These are phyloP conservation scores for Andrena bucephala DNA, from an alignment of 2,888 invertebrate species.

Conservation along the genomic window DNA sequence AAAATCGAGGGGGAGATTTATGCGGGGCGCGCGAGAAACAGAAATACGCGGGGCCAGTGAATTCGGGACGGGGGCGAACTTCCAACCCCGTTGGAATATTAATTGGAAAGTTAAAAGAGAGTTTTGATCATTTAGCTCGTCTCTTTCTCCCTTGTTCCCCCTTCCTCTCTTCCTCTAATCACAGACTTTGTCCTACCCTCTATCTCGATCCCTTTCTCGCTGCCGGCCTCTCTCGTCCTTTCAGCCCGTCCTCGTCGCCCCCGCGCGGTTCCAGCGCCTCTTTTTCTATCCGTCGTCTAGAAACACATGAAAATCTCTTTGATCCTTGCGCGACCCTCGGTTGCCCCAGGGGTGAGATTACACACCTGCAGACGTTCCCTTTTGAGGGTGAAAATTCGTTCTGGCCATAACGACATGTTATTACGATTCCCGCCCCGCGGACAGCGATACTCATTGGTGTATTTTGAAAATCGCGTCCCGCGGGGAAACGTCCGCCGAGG, in stretches of 20 bases:
- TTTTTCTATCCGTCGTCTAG: conserved; percentile 37
- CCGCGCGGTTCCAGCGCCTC: background rate
- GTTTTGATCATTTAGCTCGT: conserved; percentile 62
- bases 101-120: conserved; percentile 79
- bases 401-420: conserved; percentile 66
- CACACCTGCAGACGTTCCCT: conserved; percentile 64
- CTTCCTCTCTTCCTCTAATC: conserved; percentile 25
- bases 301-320: conserved; percentile 62
- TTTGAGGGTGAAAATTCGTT: conserved; percentile 67
- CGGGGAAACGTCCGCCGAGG: background rate
- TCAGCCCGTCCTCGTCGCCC: too few relatives aligned
- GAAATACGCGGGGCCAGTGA: conserved; percentile 37
- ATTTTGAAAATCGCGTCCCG: conserved; percentile 40
- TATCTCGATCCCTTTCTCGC: conserved; percentile 7
- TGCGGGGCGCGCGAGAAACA: conserved; percentile 64
- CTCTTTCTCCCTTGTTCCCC: background rate
- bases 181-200: conserved; percentile 22
- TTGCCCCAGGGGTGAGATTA: conserved; percentile 60
- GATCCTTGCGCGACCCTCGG: conserved; percentile 57
- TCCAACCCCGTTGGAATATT: conserved; percentile 72
- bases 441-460: conserved; percentile 26
- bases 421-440: conserved; percentile 59
- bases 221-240: background rate
- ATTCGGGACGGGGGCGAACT: conserved; percentile 45
- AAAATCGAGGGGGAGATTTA: conserved; percentile 77